Percentiles rank a stretch among this genome's conserved stretches.
These are phyloP conservation scores for Luehdorfia chinensis DNA, from an alignment of 1,140 invertebrate genomes.

Conservation along the genomic window DNA sequence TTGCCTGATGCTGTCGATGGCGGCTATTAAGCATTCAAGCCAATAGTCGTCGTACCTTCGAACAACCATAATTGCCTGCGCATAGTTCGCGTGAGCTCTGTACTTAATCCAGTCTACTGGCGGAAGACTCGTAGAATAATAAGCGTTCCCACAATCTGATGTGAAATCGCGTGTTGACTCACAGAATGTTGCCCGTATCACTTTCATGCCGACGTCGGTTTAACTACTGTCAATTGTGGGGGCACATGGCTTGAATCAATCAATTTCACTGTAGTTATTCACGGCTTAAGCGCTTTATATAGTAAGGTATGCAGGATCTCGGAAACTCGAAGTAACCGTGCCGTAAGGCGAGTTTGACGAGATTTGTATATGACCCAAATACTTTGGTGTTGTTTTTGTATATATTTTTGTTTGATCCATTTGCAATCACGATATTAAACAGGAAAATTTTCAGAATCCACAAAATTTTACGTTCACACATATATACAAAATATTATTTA, in stretches of 20 bases:
- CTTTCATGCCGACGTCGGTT: slow-evolving; percentile 34
- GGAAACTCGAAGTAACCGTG: slow-evolving; percentile 6
- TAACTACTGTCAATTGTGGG: slow-evolving; percentile 45
- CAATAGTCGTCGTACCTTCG: neutral
- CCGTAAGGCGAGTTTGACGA: neutral
- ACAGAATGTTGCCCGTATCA: slow-evolving; percentile 29
- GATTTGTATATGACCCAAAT: slow-evolving; percentile 2
- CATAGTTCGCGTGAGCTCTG: slow-evolving; percentile 17
- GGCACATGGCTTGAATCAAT: slow-evolving; percentile 37
- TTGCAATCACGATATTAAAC: too few relatives aligned
- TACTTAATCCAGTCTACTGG: slow-evolving; percentile 14
- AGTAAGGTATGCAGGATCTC: slow-evolving; percentile 13
- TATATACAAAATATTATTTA: too few relatives aligned
- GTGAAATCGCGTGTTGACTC: slow-evolving; percentile 37
- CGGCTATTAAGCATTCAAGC: neutral
- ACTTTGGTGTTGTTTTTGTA: slow-evolving; percentile 1
- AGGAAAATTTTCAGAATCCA: too few relatives aligned
- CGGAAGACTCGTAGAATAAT: slow-evolving; percentile 20
- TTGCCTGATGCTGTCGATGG: slow-evolving; percentile 9
- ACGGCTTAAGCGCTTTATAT: slow-evolving; percentile 14
- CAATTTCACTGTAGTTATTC: slow-evolving; percentile 38
- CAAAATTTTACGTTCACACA: too few relatives aligned
- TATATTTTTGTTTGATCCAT: slow-evolving; percentile 2
- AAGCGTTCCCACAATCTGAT: slow-evolving; percentile 33
- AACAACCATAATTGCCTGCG: slow-evolving; percentile 8